A percentile compares a stretch with the other conserved stretches of the same genome.
phyloP scores from a whole-genome alignment of 2,113 vertebrate genomes.

The Jaculus jaculus region DNA sequence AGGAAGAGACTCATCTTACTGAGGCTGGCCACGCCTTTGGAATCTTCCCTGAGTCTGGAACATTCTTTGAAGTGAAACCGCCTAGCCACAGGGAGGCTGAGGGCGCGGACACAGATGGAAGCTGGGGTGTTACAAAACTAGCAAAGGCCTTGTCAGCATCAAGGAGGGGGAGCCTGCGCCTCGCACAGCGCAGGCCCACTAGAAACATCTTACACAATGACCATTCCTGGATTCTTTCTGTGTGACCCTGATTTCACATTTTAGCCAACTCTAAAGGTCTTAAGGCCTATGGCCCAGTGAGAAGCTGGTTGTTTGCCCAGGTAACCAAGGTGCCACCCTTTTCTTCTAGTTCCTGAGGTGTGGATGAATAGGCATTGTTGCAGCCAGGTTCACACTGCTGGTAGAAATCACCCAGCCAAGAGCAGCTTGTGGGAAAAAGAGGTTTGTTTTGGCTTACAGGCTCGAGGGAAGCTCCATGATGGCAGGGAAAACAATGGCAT shows the following conservation, averaged over 20 bases:
- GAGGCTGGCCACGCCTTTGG: constrained; percentile 4
- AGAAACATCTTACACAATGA: not conserved
- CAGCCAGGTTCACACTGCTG: too few relatives aligned
- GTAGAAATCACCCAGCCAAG: too few relatives aligned
- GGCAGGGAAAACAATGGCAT: too few relatives aligned
- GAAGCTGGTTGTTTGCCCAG: not conserved
- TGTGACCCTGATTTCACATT: not conserved
- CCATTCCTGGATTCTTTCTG: not conserved
- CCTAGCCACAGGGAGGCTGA: constrained; percentile 24
- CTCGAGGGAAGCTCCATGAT: too few relatives aligned
- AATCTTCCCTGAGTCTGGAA: constrained; percentile 62
- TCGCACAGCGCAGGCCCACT: not conserved
- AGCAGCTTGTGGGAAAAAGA: too few relatives aligned
- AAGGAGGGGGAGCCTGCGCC: not conserved
- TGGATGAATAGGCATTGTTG: not conserved
- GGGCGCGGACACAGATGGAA: constrained; percentile 41
- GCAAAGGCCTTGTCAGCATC: not conserved
- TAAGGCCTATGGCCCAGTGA: not conserved
- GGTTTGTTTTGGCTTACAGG: too few relatives aligned
- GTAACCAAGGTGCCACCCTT: not conserved
- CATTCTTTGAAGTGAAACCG: constrained; percentile 67
- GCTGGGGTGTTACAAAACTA: not conserved
- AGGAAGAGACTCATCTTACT: constrained; percentile 37
- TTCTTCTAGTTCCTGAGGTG: not conserved
- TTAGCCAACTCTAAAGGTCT: not conserved